Base-by-base conservation (phyloP, 2,797 vertebrate species). In the Sandelia bainsii region DNA sequence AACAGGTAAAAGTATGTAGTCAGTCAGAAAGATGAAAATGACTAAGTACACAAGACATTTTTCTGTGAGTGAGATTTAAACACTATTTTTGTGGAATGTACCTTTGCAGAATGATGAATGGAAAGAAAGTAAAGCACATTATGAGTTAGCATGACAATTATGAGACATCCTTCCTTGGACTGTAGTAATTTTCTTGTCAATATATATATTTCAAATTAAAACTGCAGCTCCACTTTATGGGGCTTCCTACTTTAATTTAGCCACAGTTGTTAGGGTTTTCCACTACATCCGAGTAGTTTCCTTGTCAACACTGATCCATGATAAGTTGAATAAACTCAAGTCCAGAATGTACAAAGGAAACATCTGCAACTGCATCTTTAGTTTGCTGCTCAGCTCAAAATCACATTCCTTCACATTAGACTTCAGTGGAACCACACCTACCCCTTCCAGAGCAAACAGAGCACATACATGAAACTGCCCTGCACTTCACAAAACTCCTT, bases 11-110 rank as follows among this genome's bases (percentile, higher is more conserved):
- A 66, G 20, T 6, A 42, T 6, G 14, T 4, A 79, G 32, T 87
- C 75, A 83, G 40, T 29, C 48, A 27, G 73, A 65, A 51, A 81
- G 40, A 49, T n/a, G 8, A 67, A 61, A 75, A 81, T 85, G 67
- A 79, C 44, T 61, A 51, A 32, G 19, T 5, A 9, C 10, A 49
- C 6, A 32, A 32, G 59, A 80, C 67, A 44, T 27, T 53, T 37
- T 70, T 67, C 40, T 62, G 62, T 84, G 75, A 82, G 50, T 78
- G 64, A 64, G 44, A 72, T 79, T 49, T 34, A 34, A 58, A 48
- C 45, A 49, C 59, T 27, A n/a, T 67, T 50, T 54, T 45, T 57
- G 42, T 37, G 50, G 19, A 46, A 4, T 27, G 20, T 11, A 39
- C 46, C 56, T 11, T 49, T 62, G 22, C 17, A 23, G 42, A n/a